Conservation (phyloP, 2,797 vertebrate species). For the Chromis chromis region DNA sequence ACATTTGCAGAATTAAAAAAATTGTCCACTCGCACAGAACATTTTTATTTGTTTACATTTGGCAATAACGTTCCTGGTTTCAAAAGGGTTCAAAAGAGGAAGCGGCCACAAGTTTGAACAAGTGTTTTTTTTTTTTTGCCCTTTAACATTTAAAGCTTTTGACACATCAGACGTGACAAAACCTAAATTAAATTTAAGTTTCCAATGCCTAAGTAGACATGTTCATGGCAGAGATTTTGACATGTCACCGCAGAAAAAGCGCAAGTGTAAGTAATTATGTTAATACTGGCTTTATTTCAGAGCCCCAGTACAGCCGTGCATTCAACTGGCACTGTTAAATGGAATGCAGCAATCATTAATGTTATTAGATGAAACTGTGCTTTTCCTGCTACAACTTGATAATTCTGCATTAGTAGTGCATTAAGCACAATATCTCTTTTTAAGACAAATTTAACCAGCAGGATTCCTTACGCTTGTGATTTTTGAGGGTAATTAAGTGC, state of each 20-base stretch:
- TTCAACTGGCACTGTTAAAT: not conserved
- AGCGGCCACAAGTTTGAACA: no score
- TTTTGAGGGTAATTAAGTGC: no score
- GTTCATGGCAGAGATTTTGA: no score
- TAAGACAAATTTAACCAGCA: no score
- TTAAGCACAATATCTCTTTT: no score
- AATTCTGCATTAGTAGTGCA: no score
- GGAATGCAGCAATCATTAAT: no score
- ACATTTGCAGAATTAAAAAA: constrained; percentile 8
- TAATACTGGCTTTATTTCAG: not conserved
- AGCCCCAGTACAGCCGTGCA: no score
- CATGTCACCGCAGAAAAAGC: not conserved
- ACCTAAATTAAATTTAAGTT: no score
- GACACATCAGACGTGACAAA: not conserved
- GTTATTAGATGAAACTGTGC: not conserved
- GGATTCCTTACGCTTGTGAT: no score
- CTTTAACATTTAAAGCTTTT: not conserved
- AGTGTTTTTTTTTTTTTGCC: not conserved
- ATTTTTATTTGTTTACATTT: constrained; percentile 12
- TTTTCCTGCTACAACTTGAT: not conserved
- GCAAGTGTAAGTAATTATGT: not conserved
- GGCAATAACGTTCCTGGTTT: not conserved
- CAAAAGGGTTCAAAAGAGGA: not conserved
- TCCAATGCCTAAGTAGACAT: no score
- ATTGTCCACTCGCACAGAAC: not conserved